A percentile compares a stretch with the other conserved stretches of the same genome.
Evolutionary conservation across 2,888 invertebrate species (phyloP).

Genomic region (Synergus gifuensis): DNA sequence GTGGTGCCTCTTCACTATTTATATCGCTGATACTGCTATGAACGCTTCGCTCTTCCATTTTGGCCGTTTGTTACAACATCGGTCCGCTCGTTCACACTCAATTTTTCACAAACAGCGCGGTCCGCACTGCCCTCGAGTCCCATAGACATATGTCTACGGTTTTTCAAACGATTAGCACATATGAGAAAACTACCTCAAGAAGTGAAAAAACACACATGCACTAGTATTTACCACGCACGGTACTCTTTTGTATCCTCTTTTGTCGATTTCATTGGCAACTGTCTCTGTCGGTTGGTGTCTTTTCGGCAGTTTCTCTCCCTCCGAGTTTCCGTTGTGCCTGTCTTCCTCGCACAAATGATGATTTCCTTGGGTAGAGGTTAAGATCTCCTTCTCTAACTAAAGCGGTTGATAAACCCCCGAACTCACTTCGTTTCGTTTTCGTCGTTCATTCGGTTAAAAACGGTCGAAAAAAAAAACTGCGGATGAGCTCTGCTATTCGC

Average conservation of each 20-base stretch:
- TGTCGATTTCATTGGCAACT: slow-evolving; percentile 3
- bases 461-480: slow-evolving; percentile 21
- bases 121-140: slow-evolving; percentile 8
- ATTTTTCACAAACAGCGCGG: slow-evolving; percentile 19
- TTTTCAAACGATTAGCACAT: slow-evolving; percentile 13
- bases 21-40: slow-evolving; percentile 77
- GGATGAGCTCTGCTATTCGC: slow-evolving; percentile 16
- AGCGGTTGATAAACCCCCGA: not conserved
- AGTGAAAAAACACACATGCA: not conserved
- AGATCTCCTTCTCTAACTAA: not conserved
- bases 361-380: not conserved
- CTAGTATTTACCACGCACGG: slow-evolving; percentile 11
- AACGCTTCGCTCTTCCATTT: slow-evolving; percentile 77
- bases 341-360: not conserved
- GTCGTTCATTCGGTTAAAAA: slow-evolving; percentile 11
- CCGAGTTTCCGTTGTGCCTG: not conserved
- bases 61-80: slow-evolving; percentile 73
- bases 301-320: not conserved
- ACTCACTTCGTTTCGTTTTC: not conserved
- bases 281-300: not conserved
- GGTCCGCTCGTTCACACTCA: slow-evolving; percentile 20
- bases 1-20: slow-evolving; percentile 76
- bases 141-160: slow-evolving; percentile 32
- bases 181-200: not conserved
- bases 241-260: slow-evolving; percentile 26